phyloP scores from a whole-genome alignment of 30 jellyfish, hydroid and myxozoan genomes.

The Haliclystus octoradiatus region DNA sequence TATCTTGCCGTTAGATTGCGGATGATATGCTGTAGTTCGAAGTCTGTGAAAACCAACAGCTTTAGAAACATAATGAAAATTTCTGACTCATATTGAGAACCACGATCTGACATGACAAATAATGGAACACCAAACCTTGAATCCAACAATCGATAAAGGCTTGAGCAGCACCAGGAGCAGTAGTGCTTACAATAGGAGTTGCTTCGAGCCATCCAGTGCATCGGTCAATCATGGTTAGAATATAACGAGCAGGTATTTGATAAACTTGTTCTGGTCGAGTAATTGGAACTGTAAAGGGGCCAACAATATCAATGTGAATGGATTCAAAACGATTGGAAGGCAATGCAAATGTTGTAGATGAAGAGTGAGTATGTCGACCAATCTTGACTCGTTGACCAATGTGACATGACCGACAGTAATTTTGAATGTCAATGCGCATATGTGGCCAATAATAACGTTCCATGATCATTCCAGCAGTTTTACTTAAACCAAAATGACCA shows the following conservation, averaged over 20 bases:
- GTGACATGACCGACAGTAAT: constrained; percentile 20
- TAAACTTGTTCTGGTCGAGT: too few relatives aligned
- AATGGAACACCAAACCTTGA: constrained; percentile 32
- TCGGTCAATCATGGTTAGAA: constrained; percentile 29
- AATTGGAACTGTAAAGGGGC: constrained; percentile 23
- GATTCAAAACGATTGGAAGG: constrained; percentile 30
- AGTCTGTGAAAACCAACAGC: constrained; percentile 3
- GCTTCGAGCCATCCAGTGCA: constrained; percentile 55
- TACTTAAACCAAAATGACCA: constrained; percentile 20
- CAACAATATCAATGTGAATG: constrained; percentile 30
- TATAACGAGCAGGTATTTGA: too few relatives aligned
- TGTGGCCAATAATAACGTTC: constrained; percentile 26
- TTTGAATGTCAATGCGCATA: constrained; percentile 28
- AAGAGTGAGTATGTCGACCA: constrained; percentile 12
- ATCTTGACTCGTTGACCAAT: constrained; percentile 25
- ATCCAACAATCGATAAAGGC: constrained; percentile 27
- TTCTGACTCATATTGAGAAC: constrained; percentile 33
- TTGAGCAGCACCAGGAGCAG: constrained; percentile 18
- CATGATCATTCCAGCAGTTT: constrained; percentile 11
- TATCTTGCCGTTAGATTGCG: constrained; percentile 30
- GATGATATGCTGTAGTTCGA: constrained; percentile 39
- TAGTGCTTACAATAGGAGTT: constrained; percentile 8
- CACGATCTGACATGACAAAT: constrained; percentile 29
- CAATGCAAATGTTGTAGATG: constrained; percentile 9
- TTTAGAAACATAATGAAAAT: background rate